These are phyloP conservation scores for Drepana arcuata DNA, from an alignment of 1,140 invertebrate genomes.

Conservation along the genomic window DNA sequence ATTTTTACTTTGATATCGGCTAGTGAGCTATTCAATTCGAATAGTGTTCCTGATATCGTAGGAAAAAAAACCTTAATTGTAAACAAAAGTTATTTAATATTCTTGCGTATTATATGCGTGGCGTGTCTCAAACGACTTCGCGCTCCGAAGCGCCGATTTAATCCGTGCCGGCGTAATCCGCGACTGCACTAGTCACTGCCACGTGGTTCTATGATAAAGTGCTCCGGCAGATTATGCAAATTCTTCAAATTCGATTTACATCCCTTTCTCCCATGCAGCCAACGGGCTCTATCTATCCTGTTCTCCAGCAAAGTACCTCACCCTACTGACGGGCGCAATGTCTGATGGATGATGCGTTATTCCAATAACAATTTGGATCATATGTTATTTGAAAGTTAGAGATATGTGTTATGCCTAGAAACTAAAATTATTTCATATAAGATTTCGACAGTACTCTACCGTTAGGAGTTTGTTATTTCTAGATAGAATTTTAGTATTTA, in stretches of 20 bases:
- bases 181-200: conserved; percentile 67
- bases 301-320: conserved; percentile 36
- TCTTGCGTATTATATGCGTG: conserved; percentile 9
- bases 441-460: too few relatives aligned
- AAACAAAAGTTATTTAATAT: conserved; percentile 10
- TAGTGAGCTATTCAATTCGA: conserved; percentile 4
- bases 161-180: conserved; percentile 56
- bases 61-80: not conserved
- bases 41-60: not conserved
- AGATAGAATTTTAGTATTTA: too few relatives aligned
- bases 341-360: conserved; percentile 70
- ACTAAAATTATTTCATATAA: too few relatives aligned
- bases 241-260: conserved; percentile 51
- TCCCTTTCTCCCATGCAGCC: conserved; percentile 28
- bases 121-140: conserved; percentile 30
- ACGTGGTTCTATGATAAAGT: conserved; percentile 71
- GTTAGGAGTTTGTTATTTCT: too few relatives aligned
- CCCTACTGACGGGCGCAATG: conserved; percentile 48
- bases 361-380: conserved; percentile 66
- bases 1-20: conserved; percentile 37
- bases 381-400: conserved; percentile 53
- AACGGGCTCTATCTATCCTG: conserved; percentile 20
- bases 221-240: conserved; percentile 68
- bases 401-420: conserved; percentile 14
- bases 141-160: conserved; percentile 36